These are phyloP conservation scores for Alligator sinensis DNA, from an alignment of 2,113 vertebrate genomes.

Conservation along the genomic window DNA sequence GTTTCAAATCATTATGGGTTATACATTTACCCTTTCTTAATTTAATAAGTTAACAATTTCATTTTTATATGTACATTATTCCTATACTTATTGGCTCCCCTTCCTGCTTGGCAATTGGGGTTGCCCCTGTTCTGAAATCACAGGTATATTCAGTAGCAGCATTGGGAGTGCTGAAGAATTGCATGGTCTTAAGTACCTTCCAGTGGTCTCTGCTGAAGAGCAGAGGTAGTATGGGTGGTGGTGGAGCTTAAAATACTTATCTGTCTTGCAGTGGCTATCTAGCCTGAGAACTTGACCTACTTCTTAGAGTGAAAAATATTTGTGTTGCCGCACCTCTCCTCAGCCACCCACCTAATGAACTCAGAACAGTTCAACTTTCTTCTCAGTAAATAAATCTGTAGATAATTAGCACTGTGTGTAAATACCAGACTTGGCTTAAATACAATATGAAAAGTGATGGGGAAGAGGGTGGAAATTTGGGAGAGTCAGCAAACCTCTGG, in stretches of 20 bases:
- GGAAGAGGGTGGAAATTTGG: rapidly evolving
- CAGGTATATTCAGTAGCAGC: too few relatives aligned
- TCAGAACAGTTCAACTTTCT: neutral
- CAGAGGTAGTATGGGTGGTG: too few relatives aligned
- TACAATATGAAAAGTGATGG: neutral
- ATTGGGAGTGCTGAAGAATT: too few relatives aligned
- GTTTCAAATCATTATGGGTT: too few relatives aligned
- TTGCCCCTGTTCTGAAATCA: too few relatives aligned
- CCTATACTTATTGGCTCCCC: too few relatives aligned
- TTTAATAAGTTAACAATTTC: too few relatives aligned
- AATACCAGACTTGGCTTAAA: rapidly evolving
- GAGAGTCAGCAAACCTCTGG: neutral
- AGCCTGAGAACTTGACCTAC: neutral
- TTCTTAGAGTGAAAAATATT: neutral
- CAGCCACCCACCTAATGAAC: neutral
- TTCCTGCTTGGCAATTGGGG: too few relatives aligned
- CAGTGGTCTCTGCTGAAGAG: too few relatives aligned
- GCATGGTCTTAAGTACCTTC: too few relatives aligned
- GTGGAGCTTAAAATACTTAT: neutral
- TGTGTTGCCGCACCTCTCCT: neutral
- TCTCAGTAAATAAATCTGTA: neutral
- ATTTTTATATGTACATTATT: too few relatives aligned
- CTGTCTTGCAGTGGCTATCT: neutral
- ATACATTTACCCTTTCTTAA: too few relatives aligned
- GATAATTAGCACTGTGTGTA: neutral